Evolutionary conservation across 2,888 invertebrate genomes (phyloP).

Genomic region (Platypus cylindrus): DNA sequence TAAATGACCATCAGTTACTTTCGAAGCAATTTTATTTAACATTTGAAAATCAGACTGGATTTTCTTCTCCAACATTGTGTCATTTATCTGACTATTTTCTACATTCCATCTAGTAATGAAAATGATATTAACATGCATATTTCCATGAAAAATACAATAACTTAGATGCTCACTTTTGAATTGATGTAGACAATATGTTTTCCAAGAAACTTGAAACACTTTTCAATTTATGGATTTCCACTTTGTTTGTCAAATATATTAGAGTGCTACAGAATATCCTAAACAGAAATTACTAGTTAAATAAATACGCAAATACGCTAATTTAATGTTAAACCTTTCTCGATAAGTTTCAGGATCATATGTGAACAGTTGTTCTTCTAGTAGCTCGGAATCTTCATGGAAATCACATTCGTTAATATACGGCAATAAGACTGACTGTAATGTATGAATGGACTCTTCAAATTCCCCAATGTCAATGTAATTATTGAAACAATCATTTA

Average conservation of each 20-base stretch:
- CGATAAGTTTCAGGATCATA: too few species aligned
- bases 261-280: conserved; percentile 44
- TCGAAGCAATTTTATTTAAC: conserved; percentile 14
- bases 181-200: too few species aligned
- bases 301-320: too few species aligned
- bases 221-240: conserved; percentile 40
- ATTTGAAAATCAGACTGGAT: conserved; percentile 12
- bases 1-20: conserved; percentile 16
- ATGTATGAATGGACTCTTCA: conserved; percentile 14
- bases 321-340: too few species aligned
- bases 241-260: conserved; percentile 44
- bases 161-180: too few species aligned
- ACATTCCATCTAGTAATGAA: conserved; percentile 5
- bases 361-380: too few species aligned
- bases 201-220: too few species aligned
- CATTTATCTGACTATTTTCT: conserved; percentile 7
- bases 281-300: conserved; percentile 8
- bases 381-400: too few species aligned
- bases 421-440: conserved; percentile 7
- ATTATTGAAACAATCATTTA: conserved; percentile 17
- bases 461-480: conserved; percentile 15
- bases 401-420: too few species aligned
- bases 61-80: conserved; percentile 15
- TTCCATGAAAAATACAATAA: neutral
- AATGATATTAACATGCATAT: neutral